Conservation (phyloP, 64 coral and sea anemone genomes). For the Porites australiensis region DNA sequence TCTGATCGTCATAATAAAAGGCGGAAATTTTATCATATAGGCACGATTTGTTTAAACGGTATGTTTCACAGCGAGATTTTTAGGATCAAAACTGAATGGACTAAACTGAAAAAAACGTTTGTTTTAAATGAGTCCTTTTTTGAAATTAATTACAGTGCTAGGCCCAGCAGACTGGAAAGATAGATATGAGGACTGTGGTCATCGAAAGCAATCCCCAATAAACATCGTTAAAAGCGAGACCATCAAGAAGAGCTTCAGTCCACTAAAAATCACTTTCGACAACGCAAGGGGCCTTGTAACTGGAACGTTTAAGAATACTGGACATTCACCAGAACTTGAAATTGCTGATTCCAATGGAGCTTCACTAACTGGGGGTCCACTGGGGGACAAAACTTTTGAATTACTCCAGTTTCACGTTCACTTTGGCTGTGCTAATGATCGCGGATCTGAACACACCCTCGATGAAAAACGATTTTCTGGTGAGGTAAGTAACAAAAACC, state of each 20-base stretch:
- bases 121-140: no score
- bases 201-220: not conserved
- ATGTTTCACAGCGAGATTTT: no score
- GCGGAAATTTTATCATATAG: no score
- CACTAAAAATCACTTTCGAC: constrained; percentile 13
- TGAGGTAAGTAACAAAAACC: not conserved
- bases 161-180: constrained; percentile 10
- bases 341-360: not conserved
- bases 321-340: not conserved
- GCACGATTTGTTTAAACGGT: no score
- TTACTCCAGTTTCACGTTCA: constrained; percentile 34
- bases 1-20: no score
- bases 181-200: not conserved
- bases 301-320: not conserved
- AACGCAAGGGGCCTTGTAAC: not conserved
- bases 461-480: not conserved
- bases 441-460: constrained; percentile 9
- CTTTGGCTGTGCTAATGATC: constrained; percentile 21
- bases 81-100: no score
- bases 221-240: not conserved
- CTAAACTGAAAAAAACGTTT: no score
- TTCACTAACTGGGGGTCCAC: not conserved
- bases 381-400: not conserved
- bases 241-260: no score
- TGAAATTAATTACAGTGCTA: not conserved